Evolutionary conservation across 2,113 vertebrate genomes (phyloP).

Genomic region (Neotragus moschatus): DNA sequence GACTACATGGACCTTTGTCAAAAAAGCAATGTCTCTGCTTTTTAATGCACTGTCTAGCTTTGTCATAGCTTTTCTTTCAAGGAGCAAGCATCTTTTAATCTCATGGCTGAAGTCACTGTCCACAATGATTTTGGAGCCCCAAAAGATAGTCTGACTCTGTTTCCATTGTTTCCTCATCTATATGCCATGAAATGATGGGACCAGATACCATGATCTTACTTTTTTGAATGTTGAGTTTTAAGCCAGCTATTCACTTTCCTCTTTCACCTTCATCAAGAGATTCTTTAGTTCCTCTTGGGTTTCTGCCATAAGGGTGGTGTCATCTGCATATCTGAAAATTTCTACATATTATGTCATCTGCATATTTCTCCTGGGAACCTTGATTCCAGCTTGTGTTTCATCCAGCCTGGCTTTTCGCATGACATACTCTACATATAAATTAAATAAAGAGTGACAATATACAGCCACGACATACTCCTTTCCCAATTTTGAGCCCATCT

Average conservation of each 20-base stretch:
- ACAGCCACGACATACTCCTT: background rate
- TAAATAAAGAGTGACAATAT: background rate
- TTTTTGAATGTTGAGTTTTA: background rate
- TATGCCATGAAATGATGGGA: background rate
- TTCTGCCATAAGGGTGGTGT: background rate
- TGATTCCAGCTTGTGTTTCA: background rate
- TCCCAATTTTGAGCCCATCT: background rate
- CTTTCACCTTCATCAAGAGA: background rate
- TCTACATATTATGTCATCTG: background rate
- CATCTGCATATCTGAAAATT: background rate
- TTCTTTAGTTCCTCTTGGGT: background rate
- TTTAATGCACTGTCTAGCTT: background rate
- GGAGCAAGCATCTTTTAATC: background rate
- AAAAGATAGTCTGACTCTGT: background rate
- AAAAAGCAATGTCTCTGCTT: background rate
- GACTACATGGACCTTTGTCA: background rate
- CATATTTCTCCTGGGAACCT: background rate
- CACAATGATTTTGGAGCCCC: background rate
- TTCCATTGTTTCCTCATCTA: background rate
- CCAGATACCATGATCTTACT: background rate
- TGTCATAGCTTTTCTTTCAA: background rate
- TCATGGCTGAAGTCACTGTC: background rate
- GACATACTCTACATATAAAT: background rate
- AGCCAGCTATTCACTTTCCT: background rate
- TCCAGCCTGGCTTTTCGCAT: background rate